Evolutionary conservation across 1,140 invertebrate genomes (phyloP).

Genomic region (Cataglyphis hispanica): DNA sequence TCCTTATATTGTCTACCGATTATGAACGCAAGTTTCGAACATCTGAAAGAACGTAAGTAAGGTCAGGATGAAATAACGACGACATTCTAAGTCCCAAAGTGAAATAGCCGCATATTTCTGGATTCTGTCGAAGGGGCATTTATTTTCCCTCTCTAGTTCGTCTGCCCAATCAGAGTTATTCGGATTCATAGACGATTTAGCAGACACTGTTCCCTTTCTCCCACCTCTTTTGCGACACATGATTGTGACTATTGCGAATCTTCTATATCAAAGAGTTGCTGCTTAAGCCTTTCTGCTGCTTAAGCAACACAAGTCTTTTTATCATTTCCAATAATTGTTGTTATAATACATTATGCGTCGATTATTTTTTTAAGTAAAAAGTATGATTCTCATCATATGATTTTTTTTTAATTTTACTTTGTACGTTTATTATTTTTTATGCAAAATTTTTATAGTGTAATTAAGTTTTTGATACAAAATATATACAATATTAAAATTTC

Average conservation of each 20-base stretch:
- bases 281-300: too few species aligned
- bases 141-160: conserved; percentile 64
- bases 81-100: conserved; percentile 53
- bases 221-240: neutral
- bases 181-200: conserved; percentile 39
- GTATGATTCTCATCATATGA: too few species aligned
- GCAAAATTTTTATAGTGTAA: neutral
- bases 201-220: conserved; percentile 24
- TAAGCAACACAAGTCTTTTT: too few species aligned
- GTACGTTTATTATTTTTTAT: neutral
- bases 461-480: neutral
- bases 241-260: too few species aligned
- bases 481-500: neutral
- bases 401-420: neutral
- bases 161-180: conserved; percentile 39
- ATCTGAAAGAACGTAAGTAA: neutral
- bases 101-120: conserved; percentile 64
- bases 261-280: too few species aligned
- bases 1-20: neutral
- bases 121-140: conserved; percentile 63
- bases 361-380: too few species aligned
- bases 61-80: conserved; percentile 65
- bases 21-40: neutral
- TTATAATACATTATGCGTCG: too few species aligned
- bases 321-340: too few species aligned